phyloP scores from a whole-genome alignment of 1,140 invertebrate genomes.

The Dinoponera quadriceps region DNA sequence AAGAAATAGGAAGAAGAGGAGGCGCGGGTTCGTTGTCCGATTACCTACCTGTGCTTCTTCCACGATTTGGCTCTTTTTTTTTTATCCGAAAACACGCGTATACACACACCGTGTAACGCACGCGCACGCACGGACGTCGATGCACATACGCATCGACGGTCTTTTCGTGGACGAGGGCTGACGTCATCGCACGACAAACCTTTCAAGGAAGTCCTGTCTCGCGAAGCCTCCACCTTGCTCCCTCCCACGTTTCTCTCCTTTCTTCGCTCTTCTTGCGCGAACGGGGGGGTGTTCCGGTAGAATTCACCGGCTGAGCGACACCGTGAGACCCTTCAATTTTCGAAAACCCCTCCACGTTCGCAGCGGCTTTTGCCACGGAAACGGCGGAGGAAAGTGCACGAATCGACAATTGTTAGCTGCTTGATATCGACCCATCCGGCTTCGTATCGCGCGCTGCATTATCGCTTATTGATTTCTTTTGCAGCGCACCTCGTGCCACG shows the following conservation, averaged over 20 bases:
- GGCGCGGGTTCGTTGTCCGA: conserved; percentile 47
- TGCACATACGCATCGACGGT: conserved; percentile 28
- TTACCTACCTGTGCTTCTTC: conserved; percentile 31
- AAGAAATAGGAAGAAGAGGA: conserved; percentile 18
- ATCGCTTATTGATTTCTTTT: conserved; percentile 51
- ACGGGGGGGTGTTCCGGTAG: conserved; percentile 47
- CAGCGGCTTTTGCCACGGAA: neutral
- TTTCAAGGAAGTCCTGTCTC: conserved; percentile 57
- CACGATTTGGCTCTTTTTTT: conserved; percentile 17
- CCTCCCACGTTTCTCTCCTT: conserved; percentile 41
- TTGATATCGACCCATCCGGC: no score
- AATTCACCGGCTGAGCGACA: conserved; percentile 33
- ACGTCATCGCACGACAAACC: conserved; percentile 59
- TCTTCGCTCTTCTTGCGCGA: conserved; percentile 44
- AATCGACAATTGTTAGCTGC: neutral
- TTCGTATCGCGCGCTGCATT: neutral
- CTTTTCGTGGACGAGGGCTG: conserved; percentile 50
- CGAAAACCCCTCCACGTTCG: neutral
- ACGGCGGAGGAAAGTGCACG: neutral
- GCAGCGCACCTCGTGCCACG: conserved; percentile 67
- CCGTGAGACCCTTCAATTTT: conserved; percentile 28
- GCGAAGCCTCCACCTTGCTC: conserved; percentile 25
- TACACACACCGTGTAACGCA: conserved; percentile 3
- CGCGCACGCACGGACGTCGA: conserved; percentile 5
- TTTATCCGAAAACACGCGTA: conserved; percentile 25